A percentile compares a stretch with the other conserved stretches of the same genome.
Conservation (phyloP, 2,888 invertebrate species). For the Sabatieria punctata region DNA sequence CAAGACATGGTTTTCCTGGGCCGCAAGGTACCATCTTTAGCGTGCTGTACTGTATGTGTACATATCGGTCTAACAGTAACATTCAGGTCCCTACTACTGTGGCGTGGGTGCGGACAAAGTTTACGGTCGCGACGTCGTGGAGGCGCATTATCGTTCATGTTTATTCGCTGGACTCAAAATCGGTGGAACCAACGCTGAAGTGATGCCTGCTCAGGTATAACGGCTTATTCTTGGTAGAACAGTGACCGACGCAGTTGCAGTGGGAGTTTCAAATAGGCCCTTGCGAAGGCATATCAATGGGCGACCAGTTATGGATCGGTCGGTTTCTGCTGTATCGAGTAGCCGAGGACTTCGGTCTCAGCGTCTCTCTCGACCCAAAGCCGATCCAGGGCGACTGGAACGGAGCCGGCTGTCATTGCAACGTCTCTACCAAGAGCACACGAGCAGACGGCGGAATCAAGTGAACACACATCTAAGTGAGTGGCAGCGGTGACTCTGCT, state of each 20-base stretch:
- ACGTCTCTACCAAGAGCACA: slow-evolving; percentile 85
- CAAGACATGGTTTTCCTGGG: too few species aligned
- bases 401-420: slow-evolving; percentile 87
- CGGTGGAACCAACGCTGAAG: slow-evolving; percentile 87
- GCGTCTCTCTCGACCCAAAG: slow-evolving; percentile 35
- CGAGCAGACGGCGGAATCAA: slow-evolving; percentile 56
- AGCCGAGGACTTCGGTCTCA: slow-evolving; percentile 35
- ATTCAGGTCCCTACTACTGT: slow-evolving; percentile 97
- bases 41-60: too few species aligned
- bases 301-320: slow-evolving; percentile 35
- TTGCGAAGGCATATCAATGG: slow-evolving; percentile 34
- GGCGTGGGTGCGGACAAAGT: slow-evolving; percentile 73
- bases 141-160: slow-evolving; percentile 85
- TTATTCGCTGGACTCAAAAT: slow-evolving; percentile 83
- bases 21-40: too few species aligned
- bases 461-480: too few species aligned
- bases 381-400: slow-evolving; percentile 56
- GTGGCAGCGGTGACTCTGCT: too few species aligned
- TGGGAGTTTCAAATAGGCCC: slow-evolving; percentile 33
- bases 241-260: too few species aligned
- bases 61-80: too few species aligned
- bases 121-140: slow-evolving; percentile 84
- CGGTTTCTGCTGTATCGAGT: slow-evolving; percentile 34
- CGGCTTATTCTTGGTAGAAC: too few species aligned
- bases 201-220: slow-evolving; percentile 88